These are phyloP conservation scores for Oxyscelio sp. DNA, from an alignment of 2,888 invertebrate genomes.

Conservation along the genomic window DNA sequence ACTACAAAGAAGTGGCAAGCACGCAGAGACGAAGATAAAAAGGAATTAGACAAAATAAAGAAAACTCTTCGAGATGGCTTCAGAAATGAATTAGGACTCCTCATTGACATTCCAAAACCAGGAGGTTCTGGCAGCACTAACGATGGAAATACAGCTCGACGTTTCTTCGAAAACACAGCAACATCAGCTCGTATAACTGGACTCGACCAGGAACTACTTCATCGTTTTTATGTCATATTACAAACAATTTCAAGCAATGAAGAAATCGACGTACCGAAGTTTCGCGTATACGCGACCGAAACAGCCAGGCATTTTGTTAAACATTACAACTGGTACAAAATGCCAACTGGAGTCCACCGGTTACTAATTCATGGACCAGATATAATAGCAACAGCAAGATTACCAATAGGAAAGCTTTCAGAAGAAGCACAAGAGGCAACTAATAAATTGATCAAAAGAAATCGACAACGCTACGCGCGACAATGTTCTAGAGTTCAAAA, in stretches of 20 bases:
- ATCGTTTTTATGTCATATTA: not conserved
- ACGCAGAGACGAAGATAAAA: no score
- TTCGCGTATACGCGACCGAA: not conserved
- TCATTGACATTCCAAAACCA: no score
- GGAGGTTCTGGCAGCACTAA: no score
- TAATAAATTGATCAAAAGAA: constrained; percentile 55
- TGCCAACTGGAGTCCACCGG: constrained; percentile 21
- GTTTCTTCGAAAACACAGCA: no score
- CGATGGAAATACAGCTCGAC: no score
- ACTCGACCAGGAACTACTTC: no score
- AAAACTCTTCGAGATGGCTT: no score
- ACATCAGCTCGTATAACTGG: no score
- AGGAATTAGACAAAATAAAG: no score
- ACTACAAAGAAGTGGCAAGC: no score
- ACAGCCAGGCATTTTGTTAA: not conserved
- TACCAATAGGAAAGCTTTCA: constrained; percentile 40
- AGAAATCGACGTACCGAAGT: not conserved
- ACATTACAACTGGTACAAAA: constrained; percentile 4
- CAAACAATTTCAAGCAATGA: constrained; percentile 1
- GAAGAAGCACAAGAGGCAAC: constrained; percentile 36
- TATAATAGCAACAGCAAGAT: constrained; percentile 16
- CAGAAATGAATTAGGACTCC: no score
- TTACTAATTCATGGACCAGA: constrained; percentile 40
- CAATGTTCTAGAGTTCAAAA: constrained; percentile 33
- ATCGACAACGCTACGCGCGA: constrained; percentile 10